Evolutionary conservation across 2,113 vertebrate species (phyloP), one percentile per base, ranked within the genome.

Genomic region (Zootoca vivipara): DNA sequence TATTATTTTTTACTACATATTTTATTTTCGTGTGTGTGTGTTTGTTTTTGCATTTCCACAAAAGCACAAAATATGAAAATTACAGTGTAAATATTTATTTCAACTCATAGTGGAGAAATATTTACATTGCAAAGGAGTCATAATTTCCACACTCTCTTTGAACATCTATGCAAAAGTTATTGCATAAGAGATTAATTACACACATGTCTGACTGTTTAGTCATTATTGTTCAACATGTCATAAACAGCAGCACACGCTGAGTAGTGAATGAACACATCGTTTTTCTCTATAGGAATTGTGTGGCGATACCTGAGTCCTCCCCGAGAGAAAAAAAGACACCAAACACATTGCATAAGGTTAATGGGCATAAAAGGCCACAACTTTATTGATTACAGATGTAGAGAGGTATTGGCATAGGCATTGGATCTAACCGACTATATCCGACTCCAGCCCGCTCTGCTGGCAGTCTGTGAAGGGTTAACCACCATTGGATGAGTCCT

Each of bases 151-250:
- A 22, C 64, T 5, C 4, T 65, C 64, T 65, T 69, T 69, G 67
- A 28, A 28, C 28, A 28, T 69, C 46, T 52, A 12, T 52, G 46
- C 46, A 52, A 52, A 52, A 52, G 10, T 52, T 52, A 10, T 12
- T 12, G 46, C 10, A 52, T 89, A 88, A 87, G 87, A 81, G 79
- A 85, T 85, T 92, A 93, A 94, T 96, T 94, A 86, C 89, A 93
- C 94, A 89, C 91, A 91, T 30, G 89, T 90, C n/a, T 92, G 46
- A 86, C 90, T 85, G 85, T 89, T 90, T 92, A 94, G 86, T 73
- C 82, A 92, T 46, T 89, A 87, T 35, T 89, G 89, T 80, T 87
- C 42, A 93, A 85, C 42, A 80, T 85, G 86, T 24, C 78, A 82
- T 92, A 91, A 79, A 72, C 33, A 56, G 80, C 88, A 93, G 80